A percentile compares a stretch with the other conserved stretches of the same genome.
Evolutionary conservation across 2,888 invertebrate genomes (phyloP).

Genomic region (Dynastes hyllus): DNA sequence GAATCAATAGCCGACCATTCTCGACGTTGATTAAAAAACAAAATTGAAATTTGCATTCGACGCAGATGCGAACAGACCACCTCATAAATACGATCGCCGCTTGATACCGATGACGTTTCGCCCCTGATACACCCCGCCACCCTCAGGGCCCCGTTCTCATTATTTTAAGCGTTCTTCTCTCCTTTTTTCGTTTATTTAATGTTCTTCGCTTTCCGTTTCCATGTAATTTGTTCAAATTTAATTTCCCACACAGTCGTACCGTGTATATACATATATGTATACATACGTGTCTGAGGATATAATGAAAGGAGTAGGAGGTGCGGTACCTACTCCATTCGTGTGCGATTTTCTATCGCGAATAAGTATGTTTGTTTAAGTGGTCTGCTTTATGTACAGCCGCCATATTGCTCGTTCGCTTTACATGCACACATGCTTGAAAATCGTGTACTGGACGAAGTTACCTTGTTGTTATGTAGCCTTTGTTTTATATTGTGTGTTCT

Average conservation of each 20-base stretch:
- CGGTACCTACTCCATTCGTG: conserved; percentile 5
- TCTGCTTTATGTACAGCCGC: conserved; percentile 35
- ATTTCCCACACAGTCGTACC: conserved; percentile 23
- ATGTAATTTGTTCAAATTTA: conserved; percentile 46
- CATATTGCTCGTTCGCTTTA: conserved; percentile 10
- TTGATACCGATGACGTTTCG: conserved; percentile 30
- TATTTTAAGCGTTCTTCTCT: conserved; percentile 37
- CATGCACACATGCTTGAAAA: background rate
- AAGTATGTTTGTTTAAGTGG: conserved; percentile 38
- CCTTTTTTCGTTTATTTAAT: conserved; percentile 37
- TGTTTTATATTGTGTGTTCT: conserved; percentile 41
- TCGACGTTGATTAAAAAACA: conserved; percentile 45
- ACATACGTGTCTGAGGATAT: background rate
- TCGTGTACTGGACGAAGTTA: conserved; percentile 15
- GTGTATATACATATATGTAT: background rate
- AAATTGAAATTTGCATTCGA: conserved; percentile 45
- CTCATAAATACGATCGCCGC: conserved; percentile 42
- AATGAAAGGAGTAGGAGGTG: background rate
- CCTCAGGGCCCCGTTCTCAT: conserved; percentile 15
- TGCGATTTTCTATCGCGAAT: conserved; percentile 31
- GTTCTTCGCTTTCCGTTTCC: conserved; percentile 36
- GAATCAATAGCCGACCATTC: conserved; percentile 47
- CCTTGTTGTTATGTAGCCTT: conserved; percentile 20
- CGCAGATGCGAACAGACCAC: conserved; percentile 43
- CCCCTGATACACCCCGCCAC: conserved; percentile 10